These are phyloP conservation scores for Samia ricini DNA, from an alignment of 1,140 invertebrate genomes.

Conservation along the genomic window DNA sequence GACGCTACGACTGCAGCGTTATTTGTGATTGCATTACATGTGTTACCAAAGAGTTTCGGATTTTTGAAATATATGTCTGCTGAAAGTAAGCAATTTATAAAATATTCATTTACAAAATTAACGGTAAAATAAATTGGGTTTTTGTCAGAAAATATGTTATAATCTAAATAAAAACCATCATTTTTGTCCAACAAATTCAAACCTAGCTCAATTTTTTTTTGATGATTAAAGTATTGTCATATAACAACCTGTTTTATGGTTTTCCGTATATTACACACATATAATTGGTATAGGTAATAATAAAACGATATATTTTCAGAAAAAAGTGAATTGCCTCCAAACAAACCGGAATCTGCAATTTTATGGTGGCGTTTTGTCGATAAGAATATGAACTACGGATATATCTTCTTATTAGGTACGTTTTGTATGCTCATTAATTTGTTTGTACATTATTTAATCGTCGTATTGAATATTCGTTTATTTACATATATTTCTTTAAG, in stretches of 20 bases:
- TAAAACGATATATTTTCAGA: slow-evolving; percentile 23
- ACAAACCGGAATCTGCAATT: slow-evolving; percentile 48
- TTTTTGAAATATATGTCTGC: slow-evolving; percentile 34
- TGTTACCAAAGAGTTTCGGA: slow-evolving; percentile 37
- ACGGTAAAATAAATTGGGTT: too few species aligned
- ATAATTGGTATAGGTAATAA: too few species aligned
- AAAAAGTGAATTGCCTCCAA: slow-evolving; percentile 40
- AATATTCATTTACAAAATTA: too few species aligned
- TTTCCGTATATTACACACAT: too few species aligned
- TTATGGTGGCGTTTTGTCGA: slow-evolving; percentile 55
- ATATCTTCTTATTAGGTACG: slow-evolving; percentile 44
- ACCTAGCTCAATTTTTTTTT: too few species aligned
- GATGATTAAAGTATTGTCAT: too few species aligned
- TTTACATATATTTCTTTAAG: neutral
- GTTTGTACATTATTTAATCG: neutral
- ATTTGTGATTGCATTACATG: slow-evolving; percentile 39
- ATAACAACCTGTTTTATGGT: too few species aligned
- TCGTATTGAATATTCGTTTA: neutral
- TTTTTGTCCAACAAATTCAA: too few species aligned
- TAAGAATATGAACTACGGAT: slow-evolving; percentile 54
- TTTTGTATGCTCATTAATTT: slow-evolving; percentile 3
- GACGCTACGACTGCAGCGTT: slow-evolving; percentile 49
- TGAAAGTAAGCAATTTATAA: slow-evolving; percentile 36
- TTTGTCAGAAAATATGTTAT: too few species aligned
- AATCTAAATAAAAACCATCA: too few species aligned